Evolutionary conservation across 1,140 invertebrate species (phyloP).

Genomic region (Marisa cornuarietis): DNA sequence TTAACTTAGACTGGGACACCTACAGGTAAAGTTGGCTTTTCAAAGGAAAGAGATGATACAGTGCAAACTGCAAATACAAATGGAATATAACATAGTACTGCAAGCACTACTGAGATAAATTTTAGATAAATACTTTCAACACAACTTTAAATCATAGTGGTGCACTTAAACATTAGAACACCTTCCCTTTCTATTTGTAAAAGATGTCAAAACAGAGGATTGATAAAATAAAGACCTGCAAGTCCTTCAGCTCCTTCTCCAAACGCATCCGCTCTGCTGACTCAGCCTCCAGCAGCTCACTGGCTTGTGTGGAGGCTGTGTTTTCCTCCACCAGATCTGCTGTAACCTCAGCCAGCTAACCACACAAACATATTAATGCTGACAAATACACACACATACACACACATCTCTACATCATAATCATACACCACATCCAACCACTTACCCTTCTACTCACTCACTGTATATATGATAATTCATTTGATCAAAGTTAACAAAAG

Average conservation of each 20-base stretch:
- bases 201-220: background rate
- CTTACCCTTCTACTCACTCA: too few relatives aligned
- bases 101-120: too few relatives aligned
- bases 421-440: background rate
- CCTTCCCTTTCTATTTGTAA: background rate
- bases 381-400: slow-evolving; percentile 8
- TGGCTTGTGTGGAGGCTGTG: slow-evolving; percentile 84
- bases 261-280: slow-evolving; percentile 70
- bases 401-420: background rate
- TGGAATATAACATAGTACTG: too few relatives aligned
- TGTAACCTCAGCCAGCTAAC: slow-evolving; percentile 87
- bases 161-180: background rate
- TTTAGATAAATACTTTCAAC: too few relatives aligned
- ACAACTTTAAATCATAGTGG: too few relatives aligned
- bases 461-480: too few relatives aligned
- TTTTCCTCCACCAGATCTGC: slow-evolving; percentile 92
- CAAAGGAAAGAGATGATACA: too few relatives aligned
- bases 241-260: slow-evolving; percentile 84
- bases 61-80: too few relatives aligned
- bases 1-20: too few relatives aligned
- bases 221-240: slow-evolving; percentile 69
- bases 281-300: slow-evolving; percentile 89
- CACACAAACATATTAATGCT: background rate
- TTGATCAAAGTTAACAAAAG: too few relatives aligned
- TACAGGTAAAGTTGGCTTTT: too few relatives aligned